These are phyloP conservation scores for Andrena chrysosceles DNA, from an alignment of 2,888 invertebrate species.

Conservation along the genomic window DNA sequence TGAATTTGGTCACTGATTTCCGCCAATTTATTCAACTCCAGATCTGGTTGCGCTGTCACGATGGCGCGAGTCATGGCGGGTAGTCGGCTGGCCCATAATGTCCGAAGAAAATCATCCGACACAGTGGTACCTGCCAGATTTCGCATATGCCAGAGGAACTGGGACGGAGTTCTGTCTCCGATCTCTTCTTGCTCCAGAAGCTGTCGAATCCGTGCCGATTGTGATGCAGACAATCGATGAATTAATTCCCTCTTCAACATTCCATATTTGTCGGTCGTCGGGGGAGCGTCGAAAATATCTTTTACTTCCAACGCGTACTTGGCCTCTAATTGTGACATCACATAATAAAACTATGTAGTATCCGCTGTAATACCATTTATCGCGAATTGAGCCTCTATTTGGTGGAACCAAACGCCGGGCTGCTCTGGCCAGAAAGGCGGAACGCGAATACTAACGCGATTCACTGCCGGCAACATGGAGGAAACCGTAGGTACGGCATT, in stretches of 20 bases:
- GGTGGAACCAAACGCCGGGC: not conserved
- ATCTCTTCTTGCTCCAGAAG: not conserved
- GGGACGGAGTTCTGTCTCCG: not conserved
- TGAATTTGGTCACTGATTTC: not conserved
- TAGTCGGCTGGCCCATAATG: not conserved
- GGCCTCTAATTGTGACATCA: not conserved
- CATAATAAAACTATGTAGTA: not conserved
- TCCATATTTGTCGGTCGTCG: not conserved
- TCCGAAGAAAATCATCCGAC: not conserved
- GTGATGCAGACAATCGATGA: not conserved
- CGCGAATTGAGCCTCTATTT: not conserved
- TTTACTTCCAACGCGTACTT: not conserved
- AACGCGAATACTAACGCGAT: constrained; percentile 2
- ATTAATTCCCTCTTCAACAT: not conserved
- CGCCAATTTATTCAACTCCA: not conserved
- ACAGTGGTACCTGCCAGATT: not conserved
- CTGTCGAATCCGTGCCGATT: not conserved
- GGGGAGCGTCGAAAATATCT: not conserved
- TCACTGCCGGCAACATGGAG: not conserved
- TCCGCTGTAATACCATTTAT: not conserved
- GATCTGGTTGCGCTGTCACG: not conserved
- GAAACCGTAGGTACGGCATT: not conserved
- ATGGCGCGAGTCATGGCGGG: not conserved
- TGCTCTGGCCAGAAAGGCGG: constrained; percentile 4
- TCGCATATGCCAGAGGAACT: not conserved